These are phyloP conservation scores for Apis mellifera DNA, from an alignment of 1,140 invertebrate genomes.

Conservation along the genomic window DNA sequence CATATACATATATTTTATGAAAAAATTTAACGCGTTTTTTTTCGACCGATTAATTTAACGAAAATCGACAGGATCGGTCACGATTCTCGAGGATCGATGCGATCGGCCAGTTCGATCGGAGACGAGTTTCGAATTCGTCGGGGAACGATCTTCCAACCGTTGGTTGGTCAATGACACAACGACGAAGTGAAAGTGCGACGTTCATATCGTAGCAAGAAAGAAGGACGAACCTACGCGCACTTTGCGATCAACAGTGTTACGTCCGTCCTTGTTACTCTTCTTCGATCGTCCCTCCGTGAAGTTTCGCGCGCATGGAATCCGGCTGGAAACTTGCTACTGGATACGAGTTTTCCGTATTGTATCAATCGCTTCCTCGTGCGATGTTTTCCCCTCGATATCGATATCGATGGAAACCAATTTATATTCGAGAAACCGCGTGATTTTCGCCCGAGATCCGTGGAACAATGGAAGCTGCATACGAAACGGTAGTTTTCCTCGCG, in stretches of 20 bases:
- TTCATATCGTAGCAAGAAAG: slow-evolving; percentile 49
- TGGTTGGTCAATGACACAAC: slow-evolving; percentile 67
- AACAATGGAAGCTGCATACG: not conserved
- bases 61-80: too few species aligned
- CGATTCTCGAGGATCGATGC: too few species aligned
- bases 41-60: too few species aligned
- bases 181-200: slow-evolving; percentile 66
- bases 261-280: slow-evolving; percentile 4
- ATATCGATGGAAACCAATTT: too few species aligned
- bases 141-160: slow-evolving; percentile 40
- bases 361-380: slow-evolving; percentile 28
- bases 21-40: too few species aligned
- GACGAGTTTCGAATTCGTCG: slow-evolving; percentile 28
- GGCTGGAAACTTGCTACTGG: not conserved
- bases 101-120: too few species aligned
- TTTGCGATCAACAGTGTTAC: not conserved
- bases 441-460: slow-evolving; percentile 37
- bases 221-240: slow-evolving; percentile 58
- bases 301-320: not conserved
- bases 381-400: not conserved
- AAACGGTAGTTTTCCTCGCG: slow-evolving; percentile 37
- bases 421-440: not conserved
- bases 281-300: not conserved
- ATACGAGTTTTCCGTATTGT: not conserved
- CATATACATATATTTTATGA: too few species aligned